Evolutionary conservation across 2,113 vertebrate species (phyloP).

Genomic region (Bubo blakistoni): DNA sequence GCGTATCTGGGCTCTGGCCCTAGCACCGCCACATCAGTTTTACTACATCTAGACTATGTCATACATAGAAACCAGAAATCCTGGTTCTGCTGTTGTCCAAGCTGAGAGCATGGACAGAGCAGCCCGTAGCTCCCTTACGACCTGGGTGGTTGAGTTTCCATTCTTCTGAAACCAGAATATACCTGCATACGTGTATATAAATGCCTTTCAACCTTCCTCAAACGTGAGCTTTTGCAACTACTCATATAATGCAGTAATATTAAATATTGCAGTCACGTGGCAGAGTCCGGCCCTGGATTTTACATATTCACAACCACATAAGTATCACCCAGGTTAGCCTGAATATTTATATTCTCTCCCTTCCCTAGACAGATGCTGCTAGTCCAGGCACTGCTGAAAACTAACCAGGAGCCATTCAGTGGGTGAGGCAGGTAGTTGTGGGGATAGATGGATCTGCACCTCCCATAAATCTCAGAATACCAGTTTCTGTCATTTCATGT

Average conservation of each 20-base stretch:
- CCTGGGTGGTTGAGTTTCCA: background rate
- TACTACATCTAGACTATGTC: background rate
- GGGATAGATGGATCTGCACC: background rate
- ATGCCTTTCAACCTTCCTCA: background rate
- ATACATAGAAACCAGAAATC: background rate
- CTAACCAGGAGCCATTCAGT: background rate
- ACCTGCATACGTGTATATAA: background rate
- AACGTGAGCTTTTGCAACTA: background rate
- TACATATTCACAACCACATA: background rate
- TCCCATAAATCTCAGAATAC: background rate
- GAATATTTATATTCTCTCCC: background rate
- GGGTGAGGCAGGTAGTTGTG: background rate
- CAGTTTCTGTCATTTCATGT: background rate
- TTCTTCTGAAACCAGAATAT: background rate
- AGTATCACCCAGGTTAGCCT: background rate
- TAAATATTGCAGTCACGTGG: background rate
- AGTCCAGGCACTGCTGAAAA: background rate
- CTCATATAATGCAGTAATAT: background rate
- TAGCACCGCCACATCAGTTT: background rate
- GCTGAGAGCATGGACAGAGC: background rate
- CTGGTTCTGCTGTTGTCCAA: background rate
- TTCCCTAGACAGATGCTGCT: background rate
- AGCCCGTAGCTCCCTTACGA: background rate
- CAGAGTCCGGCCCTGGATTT: background rate
- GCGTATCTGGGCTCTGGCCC: background rate